Percentiles rank a stretch among this genome's conserved stretches.
phyloP scores from a whole-genome alignment of 2,113 vertebrate genomes.

The Dicerorhinus sumatrensis region DNA sequence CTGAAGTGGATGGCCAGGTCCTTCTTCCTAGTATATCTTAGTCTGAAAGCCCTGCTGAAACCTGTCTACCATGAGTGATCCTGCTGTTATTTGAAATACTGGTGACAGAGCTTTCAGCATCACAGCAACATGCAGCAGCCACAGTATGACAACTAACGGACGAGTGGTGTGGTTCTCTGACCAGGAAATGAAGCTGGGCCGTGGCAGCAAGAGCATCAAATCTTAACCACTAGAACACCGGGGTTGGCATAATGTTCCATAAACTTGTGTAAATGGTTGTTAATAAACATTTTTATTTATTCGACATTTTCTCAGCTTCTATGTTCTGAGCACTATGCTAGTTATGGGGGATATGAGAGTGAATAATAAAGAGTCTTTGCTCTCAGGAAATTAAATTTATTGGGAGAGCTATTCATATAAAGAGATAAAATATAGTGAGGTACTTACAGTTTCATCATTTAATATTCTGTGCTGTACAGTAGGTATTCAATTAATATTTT shows the following conservation, averaged over 20 bases:
- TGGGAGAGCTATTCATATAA: background rate
- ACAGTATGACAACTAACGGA: no score
- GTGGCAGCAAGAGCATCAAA: no score
- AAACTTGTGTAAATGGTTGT: background rate
- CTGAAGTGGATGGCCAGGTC: no score
- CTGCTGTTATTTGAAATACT: no score
- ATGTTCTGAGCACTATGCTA: background rate
- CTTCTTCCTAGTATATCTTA: no score
- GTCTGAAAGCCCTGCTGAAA: no score
- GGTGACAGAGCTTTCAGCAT: no score
- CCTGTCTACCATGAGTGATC: no score
- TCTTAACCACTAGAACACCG: no score
- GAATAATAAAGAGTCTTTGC: background rate
- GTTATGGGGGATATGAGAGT: background rate
- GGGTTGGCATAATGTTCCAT: background rate
- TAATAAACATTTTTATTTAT: background rate
- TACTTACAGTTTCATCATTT: background rate
- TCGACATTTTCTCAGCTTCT: background rate
- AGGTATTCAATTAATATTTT: background rate
- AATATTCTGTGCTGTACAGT: background rate
- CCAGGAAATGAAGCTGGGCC: no score
- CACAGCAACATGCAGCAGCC: no score
- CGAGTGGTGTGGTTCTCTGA: no score
- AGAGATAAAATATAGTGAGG: background rate
- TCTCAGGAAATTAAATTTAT: constrained; percentile 38